Evolutionary conservation across 2,797 vertebrate genomes (phyloP).

Genomic region (Oreortyx pictus): DNA sequence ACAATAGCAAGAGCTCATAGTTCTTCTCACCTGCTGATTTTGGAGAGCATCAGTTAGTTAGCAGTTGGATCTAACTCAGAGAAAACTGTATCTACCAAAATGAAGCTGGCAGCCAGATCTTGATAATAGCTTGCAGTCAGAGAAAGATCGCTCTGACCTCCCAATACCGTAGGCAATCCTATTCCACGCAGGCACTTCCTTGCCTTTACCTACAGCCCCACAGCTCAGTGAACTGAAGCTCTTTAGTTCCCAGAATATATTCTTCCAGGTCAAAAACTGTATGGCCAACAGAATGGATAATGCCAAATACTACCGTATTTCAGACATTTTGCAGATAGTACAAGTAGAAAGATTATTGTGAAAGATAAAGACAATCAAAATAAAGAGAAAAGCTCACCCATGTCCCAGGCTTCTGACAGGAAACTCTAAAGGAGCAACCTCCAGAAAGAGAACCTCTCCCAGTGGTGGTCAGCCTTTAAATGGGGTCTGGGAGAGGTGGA

Average conservation of each 20-base stretch:
- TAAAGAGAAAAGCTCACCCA: too few species aligned
- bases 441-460: too few species aligned
- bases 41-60: neutral
- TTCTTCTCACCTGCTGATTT: neutral
- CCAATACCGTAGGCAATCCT: fast-evolving
- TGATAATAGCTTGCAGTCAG: neutral
- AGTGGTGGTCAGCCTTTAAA: too few species aligned
- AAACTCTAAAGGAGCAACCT: too few species aligned
- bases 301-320: too few species aligned
- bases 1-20: fast-evolving
- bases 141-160: neutral
- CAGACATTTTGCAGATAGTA: too few species aligned
- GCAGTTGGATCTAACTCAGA: neutral
- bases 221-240: neutral
- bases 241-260: neutral
- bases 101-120: neutral
- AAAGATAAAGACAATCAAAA: too few species aligned
- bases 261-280: neutral
- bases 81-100: neutral
- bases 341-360: too few species aligned
- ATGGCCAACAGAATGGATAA: too few species aligned
- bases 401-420: too few species aligned
- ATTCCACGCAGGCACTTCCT: neutral
- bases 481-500: too few species aligned
- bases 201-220: neutral